Base-by-base conservation (phyloP, 2,113 vertebrate genomes). In the Malurus cyaneus region DNA sequence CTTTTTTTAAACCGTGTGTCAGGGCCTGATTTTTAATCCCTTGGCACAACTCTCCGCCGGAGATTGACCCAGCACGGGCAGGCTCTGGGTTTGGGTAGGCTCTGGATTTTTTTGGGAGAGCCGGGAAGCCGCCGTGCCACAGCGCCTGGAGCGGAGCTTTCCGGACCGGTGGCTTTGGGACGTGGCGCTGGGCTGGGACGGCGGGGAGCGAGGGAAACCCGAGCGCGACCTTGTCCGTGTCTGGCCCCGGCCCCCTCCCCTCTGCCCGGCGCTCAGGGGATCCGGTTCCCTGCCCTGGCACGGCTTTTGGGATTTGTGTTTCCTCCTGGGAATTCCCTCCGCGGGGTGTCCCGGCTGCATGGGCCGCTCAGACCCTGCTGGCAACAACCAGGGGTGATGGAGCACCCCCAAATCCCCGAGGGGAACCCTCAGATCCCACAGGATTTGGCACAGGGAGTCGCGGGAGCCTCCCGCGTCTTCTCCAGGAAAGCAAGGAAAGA, bases 11-110 rank as follows among this genome's bases (percentile, higher is more conserved):
- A 94, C 88, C 23, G 0, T 88, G 50, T 77, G 67, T 76, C 76
- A 17, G 64, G 32, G 52, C 56, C 71, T 80, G 92, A 36, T 71
- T 89, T 80, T 82, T 92, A 64, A 78, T 86, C 94, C 61, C 72
- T 89, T 70, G 83, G 83, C 89, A 44, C 11, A 64, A 6, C 4
- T 83, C 94, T 91, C 60, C 39, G 64, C 67, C 0, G 12, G 47
- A 69, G 61, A 77, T 42, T 7, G 9, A 42, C 32, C 50, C 74
- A 25, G 71, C 2, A 3, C 2, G 15, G 29, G 31, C 49, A 11
- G 34, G 26, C 71, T 74, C 32, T 4, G 59, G 3, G 1, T 42
- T 65, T 67, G 2, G 12, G 56, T 21, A 65, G 20, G 7, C 52
- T 70, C 36, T 26, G 84, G 56, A 0, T 41, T 78, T 41, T 78